phyloP scores from a whole-genome alignment of 2,888 invertebrate species.

The Mayetiola destructor region DNA sequence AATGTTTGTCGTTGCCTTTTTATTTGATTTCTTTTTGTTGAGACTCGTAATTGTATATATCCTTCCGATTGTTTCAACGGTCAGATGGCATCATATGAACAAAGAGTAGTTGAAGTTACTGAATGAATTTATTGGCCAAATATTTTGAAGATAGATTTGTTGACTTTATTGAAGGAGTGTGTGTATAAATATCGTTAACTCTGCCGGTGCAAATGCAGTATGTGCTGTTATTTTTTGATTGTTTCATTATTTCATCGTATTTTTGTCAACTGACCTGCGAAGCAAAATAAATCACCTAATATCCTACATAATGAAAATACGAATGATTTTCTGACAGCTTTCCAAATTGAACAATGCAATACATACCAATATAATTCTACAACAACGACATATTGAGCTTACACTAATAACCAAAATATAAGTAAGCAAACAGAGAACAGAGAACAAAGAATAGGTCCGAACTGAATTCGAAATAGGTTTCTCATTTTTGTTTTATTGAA shows the following conservation, averaged over 20 bases:
- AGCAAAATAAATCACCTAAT: too few species aligned
- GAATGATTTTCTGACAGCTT: too few species aligned
- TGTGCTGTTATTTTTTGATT: background rate
- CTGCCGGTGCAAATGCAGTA: background rate
- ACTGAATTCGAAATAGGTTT: conserved; percentile 8
- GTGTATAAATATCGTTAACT: too few species aligned
- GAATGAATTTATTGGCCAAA: conserved; percentile 12
- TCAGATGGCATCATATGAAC: conserved; percentile 3
- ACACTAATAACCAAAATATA: conserved; percentile 6
- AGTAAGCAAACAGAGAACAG: background rate
- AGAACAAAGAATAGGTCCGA: background rate
- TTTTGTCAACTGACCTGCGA: too few species aligned
- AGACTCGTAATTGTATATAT: background rate
- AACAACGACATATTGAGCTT: background rate
- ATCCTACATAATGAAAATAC: too few species aligned
- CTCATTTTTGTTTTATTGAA: conserved; percentile 4
- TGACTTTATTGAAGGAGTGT: conserved; percentile 7
- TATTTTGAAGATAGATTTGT: conserved; percentile 12
- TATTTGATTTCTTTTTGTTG: background rate
- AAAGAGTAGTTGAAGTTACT: conserved; percentile 2
- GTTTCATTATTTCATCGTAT: too few species aligned
- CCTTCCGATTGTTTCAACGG: background rate
- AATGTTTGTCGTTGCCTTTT: background rate
- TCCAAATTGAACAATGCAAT: too few species aligned
- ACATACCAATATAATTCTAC: too few species aligned